Percentiles rank a stretch among this genome's conserved stretches.
Evolutionary conservation across 2,888 invertebrate genomes (phyloP).

Genomic region (Drosophila peninsularis): DNA sequence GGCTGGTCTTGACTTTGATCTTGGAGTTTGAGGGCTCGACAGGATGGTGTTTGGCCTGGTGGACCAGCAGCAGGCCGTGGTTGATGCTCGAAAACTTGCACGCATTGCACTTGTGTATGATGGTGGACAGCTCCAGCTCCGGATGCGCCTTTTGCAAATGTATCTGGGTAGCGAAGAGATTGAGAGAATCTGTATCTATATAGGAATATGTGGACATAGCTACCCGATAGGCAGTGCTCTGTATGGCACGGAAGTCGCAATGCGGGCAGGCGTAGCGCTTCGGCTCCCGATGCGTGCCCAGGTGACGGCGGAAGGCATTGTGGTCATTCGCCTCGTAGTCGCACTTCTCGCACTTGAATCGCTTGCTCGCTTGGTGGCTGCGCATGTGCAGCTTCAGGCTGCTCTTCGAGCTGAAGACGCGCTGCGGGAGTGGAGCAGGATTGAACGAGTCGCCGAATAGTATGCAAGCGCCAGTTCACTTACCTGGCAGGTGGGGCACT

Average conservation of each 20-base stretch:
- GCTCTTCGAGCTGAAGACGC: constrained; percentile 84
- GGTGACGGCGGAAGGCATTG: constrained; percentile 92
- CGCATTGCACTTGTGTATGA: constrained; percentile 85
- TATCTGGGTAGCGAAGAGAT: constrained; percentile 73
- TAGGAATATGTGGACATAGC: neutral
- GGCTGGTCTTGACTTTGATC: constrained; percentile 83
- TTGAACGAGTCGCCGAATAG: neutral
- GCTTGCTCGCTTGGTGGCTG: constrained; percentile 77
- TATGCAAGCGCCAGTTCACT: no score
- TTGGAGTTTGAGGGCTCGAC: constrained; percentile 55
- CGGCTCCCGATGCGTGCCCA: constrained; percentile 89
- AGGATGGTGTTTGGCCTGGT: constrained; percentile 81
- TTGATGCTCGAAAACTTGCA: constrained; percentile 84
- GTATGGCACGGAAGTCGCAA: constrained; percentile 92
- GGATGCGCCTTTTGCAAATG: constrained; percentile 93
- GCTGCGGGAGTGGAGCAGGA: constrained; percentile 31
- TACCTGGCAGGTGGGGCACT: constrained; percentile 84
- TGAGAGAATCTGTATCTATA: neutral
- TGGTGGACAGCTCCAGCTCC: constrained; percentile 86
- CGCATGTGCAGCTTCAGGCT: constrained; percentile 86
- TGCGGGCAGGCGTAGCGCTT: constrained; percentile 91
- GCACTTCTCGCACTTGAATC: constrained; percentile 91
- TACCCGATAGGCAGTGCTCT: constrained; percentile 90
- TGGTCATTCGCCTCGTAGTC: constrained; percentile 91
- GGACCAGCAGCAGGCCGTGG: constrained; percentile 80